These are phyloP conservation scores for Brachymystax lenok DNA, from an alignment of 2,797 vertebrate species.

Conservation along the genomic window DNA sequence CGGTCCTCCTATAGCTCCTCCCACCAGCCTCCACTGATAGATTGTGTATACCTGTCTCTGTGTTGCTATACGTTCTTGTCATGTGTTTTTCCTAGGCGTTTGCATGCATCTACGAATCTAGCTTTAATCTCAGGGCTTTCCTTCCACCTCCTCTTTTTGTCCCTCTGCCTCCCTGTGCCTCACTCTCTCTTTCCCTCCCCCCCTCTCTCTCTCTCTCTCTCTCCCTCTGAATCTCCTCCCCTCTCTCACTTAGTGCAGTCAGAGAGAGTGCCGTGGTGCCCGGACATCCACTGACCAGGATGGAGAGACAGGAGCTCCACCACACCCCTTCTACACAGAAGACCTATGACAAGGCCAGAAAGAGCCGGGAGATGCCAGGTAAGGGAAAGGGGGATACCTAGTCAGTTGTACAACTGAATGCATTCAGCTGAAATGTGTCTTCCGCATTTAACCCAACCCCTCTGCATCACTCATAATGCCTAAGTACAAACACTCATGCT, in stretches of 20 bases:
- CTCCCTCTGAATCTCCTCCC: slow-evolving; percentile 23
- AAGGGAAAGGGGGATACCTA: too few species aligned
- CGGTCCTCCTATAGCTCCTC: too few species aligned
- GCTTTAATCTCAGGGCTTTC: slow-evolving; percentile 19
- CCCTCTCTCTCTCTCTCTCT: slow-evolving; percentile 19
- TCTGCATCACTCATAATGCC: background rate
- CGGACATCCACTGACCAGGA: slow-evolving; percentile 49
- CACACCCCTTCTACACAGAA: slow-evolving; percentile 31
- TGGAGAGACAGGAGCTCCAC: slow-evolving; percentile 43
- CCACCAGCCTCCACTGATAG: background rate
- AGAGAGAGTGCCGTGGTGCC: slow-evolving; percentile 63
- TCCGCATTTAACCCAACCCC: too few species aligned
- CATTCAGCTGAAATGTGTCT: too few species aligned
- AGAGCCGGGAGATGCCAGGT: slow-evolving; percentile 56
- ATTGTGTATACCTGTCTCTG: background rate
- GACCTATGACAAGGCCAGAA: slow-evolving; percentile 41
- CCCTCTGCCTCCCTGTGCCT: slow-evolving; percentile 11
- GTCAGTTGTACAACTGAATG: too few species aligned
- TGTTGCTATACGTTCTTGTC: background rate
- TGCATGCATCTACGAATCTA: background rate
- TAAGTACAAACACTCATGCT: background rate
- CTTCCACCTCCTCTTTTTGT: background rate
- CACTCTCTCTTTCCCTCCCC: slow-evolving; percentile 14
- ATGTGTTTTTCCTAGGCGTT: background rate
- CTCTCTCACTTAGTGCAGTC: slow-evolving; percentile 69